Conservation (phyloP, 2,888 invertebrate species). For the Napeogenes sylphis region DNA sequence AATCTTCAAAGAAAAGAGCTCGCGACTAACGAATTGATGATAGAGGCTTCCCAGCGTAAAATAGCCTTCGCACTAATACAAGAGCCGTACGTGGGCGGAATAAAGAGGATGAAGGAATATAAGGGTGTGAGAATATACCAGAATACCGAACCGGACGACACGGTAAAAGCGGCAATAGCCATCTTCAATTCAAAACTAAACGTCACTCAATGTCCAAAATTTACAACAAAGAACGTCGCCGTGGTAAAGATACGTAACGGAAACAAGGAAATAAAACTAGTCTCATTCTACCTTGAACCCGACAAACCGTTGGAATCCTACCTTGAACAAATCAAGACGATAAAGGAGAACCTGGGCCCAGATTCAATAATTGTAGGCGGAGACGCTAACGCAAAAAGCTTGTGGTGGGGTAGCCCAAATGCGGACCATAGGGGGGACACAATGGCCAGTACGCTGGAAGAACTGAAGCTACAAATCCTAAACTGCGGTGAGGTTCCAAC, state of each 20-base stretch:
- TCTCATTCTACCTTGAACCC: background rate
- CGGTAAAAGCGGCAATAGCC: background rate
- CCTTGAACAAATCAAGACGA: background rate
- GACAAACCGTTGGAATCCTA: background rate
- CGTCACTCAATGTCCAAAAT: background rate
- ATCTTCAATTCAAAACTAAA: background rate
- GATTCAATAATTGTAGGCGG: conserved; percentile 10
- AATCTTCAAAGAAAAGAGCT: conserved; percentile 18
- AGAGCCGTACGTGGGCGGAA: conserved; percentile 6
- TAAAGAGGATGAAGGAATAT: conserved; percentile 4
- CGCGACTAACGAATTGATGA: conserved; percentile 16
- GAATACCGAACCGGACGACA: background rate
- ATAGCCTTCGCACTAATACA: conserved; percentile 9
- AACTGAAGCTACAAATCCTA: no score
- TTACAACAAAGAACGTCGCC: background rate
- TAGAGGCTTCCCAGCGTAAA: conserved; percentile 9
- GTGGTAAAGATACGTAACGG: background rate
- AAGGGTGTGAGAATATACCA: background rate
- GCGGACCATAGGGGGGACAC: no score
- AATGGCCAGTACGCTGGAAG: no score
- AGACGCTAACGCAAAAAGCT: conserved; percentile 22
- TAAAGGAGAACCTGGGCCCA: background rate
- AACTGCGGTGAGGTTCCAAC: conserved; percentile 29
- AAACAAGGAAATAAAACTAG: background rate
- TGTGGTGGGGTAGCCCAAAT: no score